Evolutionary conservation across 2,797 vertebrate species (phyloP).

Genomic region (Mormyrops boulengeri): DNA sequence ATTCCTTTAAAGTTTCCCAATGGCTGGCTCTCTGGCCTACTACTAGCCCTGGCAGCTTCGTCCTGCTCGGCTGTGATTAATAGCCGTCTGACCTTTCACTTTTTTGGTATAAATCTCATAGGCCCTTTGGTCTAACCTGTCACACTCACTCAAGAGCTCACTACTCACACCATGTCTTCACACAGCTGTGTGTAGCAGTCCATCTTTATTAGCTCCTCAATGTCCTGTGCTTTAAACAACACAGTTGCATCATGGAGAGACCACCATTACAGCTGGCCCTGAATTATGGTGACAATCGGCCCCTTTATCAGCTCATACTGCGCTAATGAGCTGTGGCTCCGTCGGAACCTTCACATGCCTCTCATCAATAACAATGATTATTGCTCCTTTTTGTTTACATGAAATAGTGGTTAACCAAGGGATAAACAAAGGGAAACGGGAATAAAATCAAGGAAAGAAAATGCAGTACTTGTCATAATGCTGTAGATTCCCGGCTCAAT

Average conservation of each 20-base stretch:
- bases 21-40: conserved; percentile 49
- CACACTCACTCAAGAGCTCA: conserved; percentile 31
- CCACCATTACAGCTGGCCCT: conserved; percentile 3
- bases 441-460: background rate
- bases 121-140: conserved; percentile 44
- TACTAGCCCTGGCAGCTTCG: conserved; percentile 4
- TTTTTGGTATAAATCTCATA: conserved; percentile 52
- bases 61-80: conserved; percentile 55
- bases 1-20: conserved; percentile 57
- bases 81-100: conserved; percentile 61
- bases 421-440: background rate
- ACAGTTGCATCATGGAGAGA: background rate
- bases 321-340: conserved; percentile 1
- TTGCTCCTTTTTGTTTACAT: conserved; percentile 11
- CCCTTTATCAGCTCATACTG: conserved; percentile 14
- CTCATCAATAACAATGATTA: conserved; percentile 1
- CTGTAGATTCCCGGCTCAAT: background rate
- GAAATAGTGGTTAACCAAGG: background rate
- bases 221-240: conserved; percentile 7
- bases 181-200: conserved; percentile 38
- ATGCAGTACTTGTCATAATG: background rate
- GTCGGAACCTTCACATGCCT: background rate
- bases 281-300: conserved; percentile 9
- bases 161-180: conserved; percentile 16
- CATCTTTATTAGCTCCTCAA: conserved; percentile 28